Percentiles rank a stretch among this genome's conserved stretches.
phyloP scores from a whole-genome alignment of 2,888 invertebrate species.

The Caenorhabditis sinica region DNA sequence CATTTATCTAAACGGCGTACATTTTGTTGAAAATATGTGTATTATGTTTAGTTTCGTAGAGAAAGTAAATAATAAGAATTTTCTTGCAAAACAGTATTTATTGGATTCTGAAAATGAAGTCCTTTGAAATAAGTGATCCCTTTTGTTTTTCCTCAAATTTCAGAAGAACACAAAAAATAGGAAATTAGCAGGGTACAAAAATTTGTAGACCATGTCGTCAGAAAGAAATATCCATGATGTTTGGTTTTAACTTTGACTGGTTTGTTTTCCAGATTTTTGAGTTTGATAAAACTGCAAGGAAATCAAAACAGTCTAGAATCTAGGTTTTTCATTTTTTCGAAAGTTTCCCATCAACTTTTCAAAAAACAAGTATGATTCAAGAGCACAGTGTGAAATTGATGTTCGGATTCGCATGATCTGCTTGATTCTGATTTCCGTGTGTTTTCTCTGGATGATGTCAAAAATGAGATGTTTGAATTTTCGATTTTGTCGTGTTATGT shows the following conservation, averaged over 20 bases:
- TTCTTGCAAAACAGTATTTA: constrained; percentile 36
- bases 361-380: background rate
- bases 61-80: background rate
- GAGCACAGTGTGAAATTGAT: background rate
- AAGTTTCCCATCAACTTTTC: background rate
- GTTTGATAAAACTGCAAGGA: no score
- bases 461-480: constrained; percentile 15
- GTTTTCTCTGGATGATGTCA: constrained; percentile 10
- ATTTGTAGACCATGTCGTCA: background rate
- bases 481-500: background rate
- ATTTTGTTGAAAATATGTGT: constrained; percentile 10
- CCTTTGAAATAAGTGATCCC: background rate
- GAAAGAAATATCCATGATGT: background rate
- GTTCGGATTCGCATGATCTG: constrained; percentile 11
- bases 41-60: background rate
- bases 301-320: no score
- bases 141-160: background rate
- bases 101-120: constrained; percentile 50
- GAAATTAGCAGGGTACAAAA: background rate
- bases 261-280: no score
- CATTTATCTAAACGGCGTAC: constrained; percentile 35
- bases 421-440: background rate
- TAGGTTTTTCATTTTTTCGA: no score
- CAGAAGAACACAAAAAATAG: no score
- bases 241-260: no score